These are phyloP conservation scores for Solea senegalensis DNA, from an alignment of 2,113 vertebrate species.

Conservation along the genomic window DNA sequence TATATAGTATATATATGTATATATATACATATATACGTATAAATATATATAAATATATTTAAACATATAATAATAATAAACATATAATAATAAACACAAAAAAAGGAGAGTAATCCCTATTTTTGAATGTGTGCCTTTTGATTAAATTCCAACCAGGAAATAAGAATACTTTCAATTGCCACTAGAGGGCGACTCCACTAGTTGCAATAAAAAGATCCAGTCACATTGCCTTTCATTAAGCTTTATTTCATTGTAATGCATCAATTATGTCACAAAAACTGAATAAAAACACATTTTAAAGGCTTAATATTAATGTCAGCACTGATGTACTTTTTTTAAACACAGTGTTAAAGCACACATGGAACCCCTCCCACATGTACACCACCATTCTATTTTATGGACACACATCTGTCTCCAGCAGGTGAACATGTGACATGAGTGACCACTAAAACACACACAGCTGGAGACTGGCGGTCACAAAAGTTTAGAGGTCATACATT, in stretches of 20 bases:
- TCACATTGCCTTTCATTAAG: slow-evolving; percentile 17
- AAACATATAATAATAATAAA: too few relatives aligned
- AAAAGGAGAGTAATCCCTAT: too few relatives aligned
- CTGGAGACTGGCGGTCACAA: slow-evolving; percentile 18
- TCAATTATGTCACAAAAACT: slow-evolving; percentile 28
- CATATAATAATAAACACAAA: too few relatives aligned
- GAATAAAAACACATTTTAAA: slow-evolving; percentile 39
- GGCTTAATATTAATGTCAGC: slow-evolving; percentile 18
- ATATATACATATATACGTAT: too few relatives aligned
- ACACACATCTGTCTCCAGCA: slow-evolving; percentile 1
- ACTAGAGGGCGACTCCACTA: too few relatives aligned
- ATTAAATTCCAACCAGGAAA: too few relatives aligned
- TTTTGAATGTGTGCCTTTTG: too few relatives aligned
- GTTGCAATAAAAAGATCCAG: background rate
- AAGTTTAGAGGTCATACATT: slow-evolving; percentile 32
- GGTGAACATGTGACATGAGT: background rate
- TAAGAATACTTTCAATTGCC: too few relatives aligned
- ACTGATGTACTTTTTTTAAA: slow-evolving; percentile 16
- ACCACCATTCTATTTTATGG: slow-evolving; percentile 17
- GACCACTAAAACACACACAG: background rate
- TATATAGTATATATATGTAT: too few relatives aligned
- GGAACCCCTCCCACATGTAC: slow-evolving; percentile 6
- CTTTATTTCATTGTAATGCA: slow-evolving; percentile 48
- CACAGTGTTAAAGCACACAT: slow-evolving; percentile 9
- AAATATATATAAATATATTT: too few relatives aligned